Evolutionary conservation across 1,140 invertebrate species (phyloP).

Genomic region (Asbolus verrucosus): DNA sequence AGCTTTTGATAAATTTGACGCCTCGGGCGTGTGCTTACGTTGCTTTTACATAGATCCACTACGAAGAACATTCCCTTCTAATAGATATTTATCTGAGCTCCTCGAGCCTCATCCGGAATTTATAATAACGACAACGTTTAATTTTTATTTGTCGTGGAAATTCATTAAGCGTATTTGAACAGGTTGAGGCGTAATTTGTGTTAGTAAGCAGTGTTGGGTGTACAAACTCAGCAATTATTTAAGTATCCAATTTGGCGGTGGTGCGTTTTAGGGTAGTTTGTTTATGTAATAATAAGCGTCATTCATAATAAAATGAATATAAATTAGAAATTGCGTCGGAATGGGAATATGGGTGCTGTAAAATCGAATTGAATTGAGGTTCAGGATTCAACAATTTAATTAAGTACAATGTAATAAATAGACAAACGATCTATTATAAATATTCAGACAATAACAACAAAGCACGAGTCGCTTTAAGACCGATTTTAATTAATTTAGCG

Average conservation of each 20-base stretch:
- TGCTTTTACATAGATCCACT: slow-evolving; percentile 20
- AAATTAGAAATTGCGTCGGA: slow-evolving; percentile 32
- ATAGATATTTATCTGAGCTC: slow-evolving; percentile 1
- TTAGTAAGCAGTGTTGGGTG: not conserved
- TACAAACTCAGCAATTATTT: not conserved
- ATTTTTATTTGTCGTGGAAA: not conserved
- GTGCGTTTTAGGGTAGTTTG: not conserved
- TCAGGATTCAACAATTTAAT: slow-evolving; percentile 41
- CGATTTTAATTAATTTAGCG: slow-evolving; percentile 51
- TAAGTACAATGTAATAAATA: slow-evolving; percentile 48
- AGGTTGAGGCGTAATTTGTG: no score
- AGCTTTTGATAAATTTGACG: slow-evolving; percentile 37
- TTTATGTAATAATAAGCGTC: slow-evolving; percentile 22
- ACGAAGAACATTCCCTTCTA: not conserved
- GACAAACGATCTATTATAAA: slow-evolving; percentile 43
- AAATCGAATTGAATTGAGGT: slow-evolving; percentile 19
- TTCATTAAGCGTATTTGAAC: no score
- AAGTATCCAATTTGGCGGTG: not conserved
- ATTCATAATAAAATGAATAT: slow-evolving; percentile 18
- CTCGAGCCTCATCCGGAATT: not conserved
- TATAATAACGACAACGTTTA: not conserved
- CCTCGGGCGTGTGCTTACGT: slow-evolving; percentile 22
- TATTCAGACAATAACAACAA: slow-evolving; percentile 40
- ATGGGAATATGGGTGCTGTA: slow-evolving; percentile 5
- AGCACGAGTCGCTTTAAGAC: slow-evolving; percentile 38